phyloP scores from a whole-genome alignment of 2,888 invertebrate species.

The Ramazzottius varieornatus region DNA sequence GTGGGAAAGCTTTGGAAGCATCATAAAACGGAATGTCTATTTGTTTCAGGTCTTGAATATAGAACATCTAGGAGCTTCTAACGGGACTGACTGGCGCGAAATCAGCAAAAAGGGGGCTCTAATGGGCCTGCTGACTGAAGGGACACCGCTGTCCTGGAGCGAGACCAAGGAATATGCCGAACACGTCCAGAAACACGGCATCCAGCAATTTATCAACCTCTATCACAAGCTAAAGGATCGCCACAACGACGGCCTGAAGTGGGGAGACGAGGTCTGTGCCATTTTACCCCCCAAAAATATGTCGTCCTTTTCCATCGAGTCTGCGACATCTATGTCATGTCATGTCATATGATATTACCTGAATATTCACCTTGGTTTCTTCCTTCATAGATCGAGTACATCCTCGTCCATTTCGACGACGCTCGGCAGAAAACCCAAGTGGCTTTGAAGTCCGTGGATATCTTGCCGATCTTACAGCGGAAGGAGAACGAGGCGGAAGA shows the following conservation, averaged over 20 bases:
- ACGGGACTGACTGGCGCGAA: no score
- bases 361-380: no score
- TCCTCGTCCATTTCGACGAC: constrained; percentile 78
- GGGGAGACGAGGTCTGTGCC: constrained; percentile 64
- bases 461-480: constrained; percentile 50
- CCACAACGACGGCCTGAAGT: constrained; percentile 63
- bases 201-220: constrained; percentile 78
- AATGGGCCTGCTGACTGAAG: constrained; percentile 85
- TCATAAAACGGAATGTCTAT: no score
- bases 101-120: not conserved
- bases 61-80: no score
- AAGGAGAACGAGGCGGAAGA: constrained; percentile 35
- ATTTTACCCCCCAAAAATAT: no score
- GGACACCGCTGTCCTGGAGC: constrained; percentile 76
- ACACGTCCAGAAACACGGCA: constrained; percentile 75
- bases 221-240: constrained; percentile 63
- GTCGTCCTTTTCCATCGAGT: no score
- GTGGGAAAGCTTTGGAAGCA: no score
- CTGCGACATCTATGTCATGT: no score
- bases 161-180: constrained; percentile 69
- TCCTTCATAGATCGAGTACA: constrained; percentile 51
- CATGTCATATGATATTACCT: no score
- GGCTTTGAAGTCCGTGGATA: constrained; percentile 51
- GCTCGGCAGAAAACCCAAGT: constrained; percentile 52
- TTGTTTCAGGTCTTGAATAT: no score